Evolutionary conservation across 1,140 invertebrate species (phyloP).

Genomic region (Neuroterus valhalla): DNA sequence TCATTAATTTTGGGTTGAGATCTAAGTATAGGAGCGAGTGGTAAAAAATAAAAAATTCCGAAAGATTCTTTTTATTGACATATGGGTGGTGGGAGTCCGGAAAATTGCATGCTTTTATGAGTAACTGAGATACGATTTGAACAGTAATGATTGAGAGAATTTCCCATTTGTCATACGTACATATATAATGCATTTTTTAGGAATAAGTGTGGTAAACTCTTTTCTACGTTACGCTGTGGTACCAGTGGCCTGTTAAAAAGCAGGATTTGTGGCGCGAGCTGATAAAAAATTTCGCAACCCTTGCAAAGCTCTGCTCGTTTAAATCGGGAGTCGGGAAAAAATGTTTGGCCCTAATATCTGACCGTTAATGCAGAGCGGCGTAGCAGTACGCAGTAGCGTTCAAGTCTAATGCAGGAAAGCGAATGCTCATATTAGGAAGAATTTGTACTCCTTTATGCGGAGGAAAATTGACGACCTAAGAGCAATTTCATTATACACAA

Average conservation of each 20-base stretch:
- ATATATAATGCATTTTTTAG: slow-evolving; percentile 20
- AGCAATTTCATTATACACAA: too few relatives aligned
- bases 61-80: too few relatives aligned
- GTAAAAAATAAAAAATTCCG: too few relatives aligned
- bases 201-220: slow-evolving; percentile 18
- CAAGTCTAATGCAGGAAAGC: not conserved
- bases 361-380: not conserved
- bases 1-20: too few relatives aligned
- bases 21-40: too few relatives aligned
- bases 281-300: slow-evolving; percentile 30
- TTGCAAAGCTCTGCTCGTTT: slow-evolving; percentile 10
- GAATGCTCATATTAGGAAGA: not conserved
- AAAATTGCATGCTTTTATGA: not conserved
- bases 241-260: slow-evolving; percentile 16
- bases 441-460: not conserved
- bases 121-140: not conserved
- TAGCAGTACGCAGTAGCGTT: not conserved
- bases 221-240: not conserved
- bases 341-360: slow-evolving; percentile 10
- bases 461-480: too few relatives aligned
- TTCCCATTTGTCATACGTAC: slow-evolving; percentile 8
- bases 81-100: not conserved
- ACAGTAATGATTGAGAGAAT: not conserved
- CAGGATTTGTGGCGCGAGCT: slow-evolving; percentile 17
- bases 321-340: slow-evolving; percentile 21